Base-by-base conservation (phyloP, 2,113 vertebrate species). In the Upupa epops region DNA sequence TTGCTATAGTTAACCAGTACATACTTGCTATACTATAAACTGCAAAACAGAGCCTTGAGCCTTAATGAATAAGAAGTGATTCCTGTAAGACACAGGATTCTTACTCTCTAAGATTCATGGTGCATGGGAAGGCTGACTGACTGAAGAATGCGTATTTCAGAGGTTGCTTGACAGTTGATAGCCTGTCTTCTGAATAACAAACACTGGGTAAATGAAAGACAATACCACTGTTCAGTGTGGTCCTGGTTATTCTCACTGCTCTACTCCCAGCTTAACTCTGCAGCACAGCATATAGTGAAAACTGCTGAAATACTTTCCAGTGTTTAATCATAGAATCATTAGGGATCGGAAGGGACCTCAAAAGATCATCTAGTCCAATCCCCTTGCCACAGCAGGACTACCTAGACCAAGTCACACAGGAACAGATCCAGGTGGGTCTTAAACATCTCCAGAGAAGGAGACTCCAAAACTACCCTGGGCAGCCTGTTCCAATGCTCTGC, bases 251-350 rank as follows among this genome's bases (percentile, higher is more conserved):
- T 46, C 75, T 49, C 17, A 64, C 15, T 40, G 40, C 16, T 69
- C 32, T 34, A 59, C 32, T 51, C 56, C 79, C 60, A 83, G 24
- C 24, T 69, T 66, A 36, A 58, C 1, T 2, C 28, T 78, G 34
- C 16, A 64, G 6, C 9, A 14, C 8, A 49, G 6, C 19, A 48
- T 11, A 11, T 3, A 70, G 5, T 18, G 14, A 17, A 8, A 0
- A 54, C n/a, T 79, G 73, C 3, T 69, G 19, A 61, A 40, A 71
- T 3, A 69, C 36, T 60, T 28, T 78, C 36, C 74, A 78, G 28
- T 56, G 55, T 2, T 73, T 74, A 78, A 52, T 51, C 70, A 69
- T 15, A 10, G 36, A n/a, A n/a, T n/a, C n/a, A n/a, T n/a, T n/a
- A n/a, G n/a, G n/a, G n/a, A n/a, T n/a, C n/a, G n/a, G n/a, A n/a